Base-by-base conservation (phyloP, 2,888 invertebrate species). In the Nematopogon swammerdamellus region DNA sequence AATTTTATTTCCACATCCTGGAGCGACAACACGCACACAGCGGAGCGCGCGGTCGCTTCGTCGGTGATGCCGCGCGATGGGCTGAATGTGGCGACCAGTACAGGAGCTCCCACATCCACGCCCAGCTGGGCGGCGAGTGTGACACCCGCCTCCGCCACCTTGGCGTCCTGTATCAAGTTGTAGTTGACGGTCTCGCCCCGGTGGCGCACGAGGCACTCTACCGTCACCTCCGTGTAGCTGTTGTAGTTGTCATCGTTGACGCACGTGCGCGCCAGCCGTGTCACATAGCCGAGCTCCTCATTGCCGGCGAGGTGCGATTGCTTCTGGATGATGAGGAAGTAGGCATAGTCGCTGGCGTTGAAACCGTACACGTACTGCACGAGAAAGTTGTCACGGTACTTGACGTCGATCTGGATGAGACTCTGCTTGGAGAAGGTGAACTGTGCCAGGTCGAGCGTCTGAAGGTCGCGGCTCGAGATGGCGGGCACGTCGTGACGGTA, bases 331-430 rank as follows among this genome's bases (percentile, higher is more conserved):
- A 96, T 85, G 51, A 96, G 88, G 77, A 98, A 97, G 70, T 98
- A 98, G 19, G 96, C 95, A 77, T 93, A 97, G 61, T 93, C 92
- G 64, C 91, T 93, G 48, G 95, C 92, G 70, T 94, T 92, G 70
- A 98, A 98, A 50, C 97, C 97, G 73, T 95, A 95, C 49, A 97
- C 87, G 74, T 98, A 98, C 84, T 95, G 91, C 57, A 98, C 96
- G 56, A 95, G 84, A 73, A 95, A 97, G 67, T 95, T 93, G 77
- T 95, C 95, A 57, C 95, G 86, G 72, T 95, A 94, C 69, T 95
- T 94, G 45, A 94, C 94, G 77, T 95, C 94, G 60, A 95, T 94
- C 61, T 89, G 87, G 52, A 95, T 83, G 57, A 87, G 85, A 54
- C 93, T 92, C 67, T 94, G 92, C 64, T 92, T 91, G 52, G 87